phyloP scores from a whole-genome alignment of 2,888 invertebrate species.

The Hecatera dysodea region DNA sequence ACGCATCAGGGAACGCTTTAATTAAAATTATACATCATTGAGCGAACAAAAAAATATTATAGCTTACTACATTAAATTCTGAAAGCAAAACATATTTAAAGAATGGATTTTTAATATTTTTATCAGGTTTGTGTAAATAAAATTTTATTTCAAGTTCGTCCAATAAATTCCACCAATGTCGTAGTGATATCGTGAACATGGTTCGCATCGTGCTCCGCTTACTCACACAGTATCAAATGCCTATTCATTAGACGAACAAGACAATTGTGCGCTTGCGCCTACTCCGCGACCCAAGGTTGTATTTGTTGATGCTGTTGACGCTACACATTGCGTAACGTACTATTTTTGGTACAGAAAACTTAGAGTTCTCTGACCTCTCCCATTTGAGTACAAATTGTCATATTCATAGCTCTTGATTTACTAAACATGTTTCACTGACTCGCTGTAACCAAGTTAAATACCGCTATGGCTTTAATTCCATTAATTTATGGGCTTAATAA shows the following conservation, averaged over 20 bases:
- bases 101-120: slow-evolving; percentile 29
- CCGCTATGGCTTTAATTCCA: slow-evolving; percentile 39
- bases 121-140: slow-evolving; percentile 47
- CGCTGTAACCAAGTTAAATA: slow-evolving; percentile 24
- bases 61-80: slow-evolving; percentile 8
- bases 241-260: slow-evolving; percentile 75
- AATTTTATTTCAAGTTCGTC: slow-evolving; percentile 69
- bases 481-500: slow-evolving; percentile 45
- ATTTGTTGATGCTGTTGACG: slow-evolving; percentile 74
- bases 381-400: slow-evolving; percentile 29
- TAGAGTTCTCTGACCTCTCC: slow-evolving; percentile 76
- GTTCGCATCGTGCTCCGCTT: slow-evolving; percentile 65
- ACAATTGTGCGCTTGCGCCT: slow-evolving; percentile 73
- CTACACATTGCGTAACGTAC: slow-evolving; percentile 76
- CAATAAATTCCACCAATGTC: slow-evolving; percentile 70
- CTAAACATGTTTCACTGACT: slow-evolving; percentile 33
- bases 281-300: slow-evolving; percentile 81
- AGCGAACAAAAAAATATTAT: not conserved
- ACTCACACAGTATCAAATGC: slow-evolving; percentile 65
- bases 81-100: slow-evolving; percentile 6
- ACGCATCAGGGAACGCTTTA: slow-evolving; percentile 30
- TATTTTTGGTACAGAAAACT: slow-evolving; percentile 78
- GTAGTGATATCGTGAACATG: slow-evolving; percentile 64
- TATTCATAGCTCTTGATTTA: slow-evolving; percentile 37
- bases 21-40: slow-evolving; percentile 35